Conservation (phyloP, 1,140 invertebrate species). For the Lethrus apterus region DNA sequence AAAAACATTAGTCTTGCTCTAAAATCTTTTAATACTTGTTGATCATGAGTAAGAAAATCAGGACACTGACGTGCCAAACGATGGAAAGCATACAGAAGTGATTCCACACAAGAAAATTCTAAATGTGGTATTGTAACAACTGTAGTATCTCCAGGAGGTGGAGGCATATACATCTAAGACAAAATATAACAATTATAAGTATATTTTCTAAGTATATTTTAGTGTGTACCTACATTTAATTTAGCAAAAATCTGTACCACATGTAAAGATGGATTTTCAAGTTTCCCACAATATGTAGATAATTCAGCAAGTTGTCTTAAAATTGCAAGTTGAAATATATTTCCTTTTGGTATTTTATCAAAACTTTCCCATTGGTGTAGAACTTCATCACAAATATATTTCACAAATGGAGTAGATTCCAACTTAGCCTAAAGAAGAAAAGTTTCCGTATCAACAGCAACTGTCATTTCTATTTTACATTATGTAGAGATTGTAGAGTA, state of each 20-base stretch:
- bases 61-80: slow-evolving; percentile 74
- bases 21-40: slow-evolving; percentile 80
- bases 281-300: slow-evolving; percentile 61
- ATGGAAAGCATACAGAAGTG: slow-evolving; percentile 84
- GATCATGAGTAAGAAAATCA: slow-evolving; percentile 71
- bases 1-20: slow-evolving; percentile 84
- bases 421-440: slow-evolving; percentile 64
- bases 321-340: slow-evolving; percentile 70
- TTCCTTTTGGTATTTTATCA: slow-evolving; percentile 51
- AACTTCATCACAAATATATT: slow-evolving; percentile 81
- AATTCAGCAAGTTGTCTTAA: slow-evolving; percentile 85
- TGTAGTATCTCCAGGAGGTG: slow-evolving; percentile 64
- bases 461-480: too few relatives aligned
- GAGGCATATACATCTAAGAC: slow-evolving; percentile 64
- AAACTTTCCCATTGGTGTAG: slow-evolving; percentile 58
- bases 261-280: slow-evolving; percentile 67
- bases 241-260: slow-evolving; percentile 69
- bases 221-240: slow-evolving; percentile 59
- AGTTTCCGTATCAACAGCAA: too few relatives aligned
- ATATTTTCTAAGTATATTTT: slow-evolving; percentile 9
- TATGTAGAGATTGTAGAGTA: too few relatives aligned
- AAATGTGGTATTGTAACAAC: slow-evolving; percentile 62
- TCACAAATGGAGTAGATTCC: slow-evolving; percentile 78
- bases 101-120: slow-evolving; percentile 90
- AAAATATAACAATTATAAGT: slow-evolving; percentile 10